A percentile compares a stretch with the other conserved stretches of the same genome.
Evolutionary conservation across 2,797 vertebrate genomes (phyloP).

Genomic region (Triplophysa yarkandensis): DNA sequence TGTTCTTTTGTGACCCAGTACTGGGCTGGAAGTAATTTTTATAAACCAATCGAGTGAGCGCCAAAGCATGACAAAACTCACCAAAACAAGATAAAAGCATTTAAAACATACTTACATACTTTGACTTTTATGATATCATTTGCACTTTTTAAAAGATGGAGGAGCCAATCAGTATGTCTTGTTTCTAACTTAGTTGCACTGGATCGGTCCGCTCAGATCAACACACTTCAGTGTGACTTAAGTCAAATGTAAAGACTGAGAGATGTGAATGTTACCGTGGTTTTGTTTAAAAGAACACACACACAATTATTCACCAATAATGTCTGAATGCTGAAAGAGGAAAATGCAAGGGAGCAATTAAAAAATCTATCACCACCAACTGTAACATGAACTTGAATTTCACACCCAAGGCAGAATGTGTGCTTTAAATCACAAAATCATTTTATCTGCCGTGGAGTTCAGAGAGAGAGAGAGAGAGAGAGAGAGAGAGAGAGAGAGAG

Average conservation of each 20-base stretch:
- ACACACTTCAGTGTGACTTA: background rate
- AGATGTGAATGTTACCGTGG: background rate
- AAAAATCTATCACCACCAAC: constrained; percentile 46
- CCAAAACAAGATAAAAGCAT: too few relatives aligned
- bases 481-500: constrained; percentile 36
- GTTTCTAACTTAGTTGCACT: too few relatives aligned
- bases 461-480: constrained; percentile 14
- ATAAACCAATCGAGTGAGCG: too few relatives aligned
- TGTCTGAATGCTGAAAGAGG: constrained; percentile 36
- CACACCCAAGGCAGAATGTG: constrained; percentile 27
- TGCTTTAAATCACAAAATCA: constrained; percentile 50
- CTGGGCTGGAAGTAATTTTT: too few relatives aligned
- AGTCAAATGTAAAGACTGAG: background rate
- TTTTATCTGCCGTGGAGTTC: constrained; percentile 44
- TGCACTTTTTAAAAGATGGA: too few relatives aligned
- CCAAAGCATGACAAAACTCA: too few relatives aligned
- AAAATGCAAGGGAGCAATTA: constrained; percentile 41
- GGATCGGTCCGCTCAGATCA: too few relatives aligned
- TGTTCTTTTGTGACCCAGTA: too few relatives aligned
- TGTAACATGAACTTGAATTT: constrained; percentile 52
- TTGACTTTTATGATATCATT: too few relatives aligned
- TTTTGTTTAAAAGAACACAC: background rate
- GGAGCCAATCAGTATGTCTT: too few relatives aligned
- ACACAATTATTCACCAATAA: constrained; percentile 1
- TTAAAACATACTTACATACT: too few relatives aligned